These are phyloP conservation scores for Eristalinus aeneus DNA, from an alignment of 2,888 invertebrate genomes.

Conservation along the genomic window DNA sequence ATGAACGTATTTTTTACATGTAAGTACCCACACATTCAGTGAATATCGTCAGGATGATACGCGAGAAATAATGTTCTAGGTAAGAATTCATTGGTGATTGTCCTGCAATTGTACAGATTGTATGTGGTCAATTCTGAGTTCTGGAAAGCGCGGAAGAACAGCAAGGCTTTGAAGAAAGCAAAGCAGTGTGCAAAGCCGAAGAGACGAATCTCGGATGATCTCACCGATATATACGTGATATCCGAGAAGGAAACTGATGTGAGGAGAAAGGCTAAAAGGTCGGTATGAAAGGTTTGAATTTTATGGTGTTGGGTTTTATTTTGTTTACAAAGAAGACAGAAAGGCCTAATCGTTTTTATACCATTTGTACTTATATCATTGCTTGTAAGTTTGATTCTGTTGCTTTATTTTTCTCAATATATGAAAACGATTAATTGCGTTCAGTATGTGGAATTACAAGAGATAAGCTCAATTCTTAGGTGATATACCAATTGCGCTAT, in stretches of 20 bases:
- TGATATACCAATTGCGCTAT: too few relatives aligned
- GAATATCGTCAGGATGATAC: too few relatives aligned
- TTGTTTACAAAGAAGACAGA: too few relatives aligned
- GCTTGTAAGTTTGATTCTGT: too few relatives aligned
- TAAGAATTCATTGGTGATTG: conserved; percentile 91
- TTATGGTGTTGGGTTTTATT: background rate
- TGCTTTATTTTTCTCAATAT: too few relatives aligned
- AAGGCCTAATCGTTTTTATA: too few relatives aligned
- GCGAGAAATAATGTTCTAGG: conserved; percentile 76
- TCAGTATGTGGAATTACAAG: too few relatives aligned
- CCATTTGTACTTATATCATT: too few relatives aligned
- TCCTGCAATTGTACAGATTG: conserved; percentile 91
- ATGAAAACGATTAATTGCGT: too few relatives aligned
- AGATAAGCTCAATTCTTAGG: too few relatives aligned
- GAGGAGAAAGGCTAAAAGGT: conserved; percentile 77
- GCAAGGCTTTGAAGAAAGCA: conserved; percentile 74
- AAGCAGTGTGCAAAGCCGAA: conserved; percentile 75
- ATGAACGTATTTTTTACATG: conserved; percentile 98
- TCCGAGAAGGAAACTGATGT: conserved; percentile 79
- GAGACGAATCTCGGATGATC: conserved; percentile 76
- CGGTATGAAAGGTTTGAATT: background rate
- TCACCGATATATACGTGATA: conserved; percentile 82
- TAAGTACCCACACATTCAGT: conserved; percentile 83
- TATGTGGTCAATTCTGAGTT: conserved; percentile 90
- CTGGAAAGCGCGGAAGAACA: conserved; percentile 80